A percentile compares a stretch with the other conserved stretches of the same genome.
Conservation (phyloP, 1,140 invertebrate genomes). For the Argopecten irradians region DNA sequence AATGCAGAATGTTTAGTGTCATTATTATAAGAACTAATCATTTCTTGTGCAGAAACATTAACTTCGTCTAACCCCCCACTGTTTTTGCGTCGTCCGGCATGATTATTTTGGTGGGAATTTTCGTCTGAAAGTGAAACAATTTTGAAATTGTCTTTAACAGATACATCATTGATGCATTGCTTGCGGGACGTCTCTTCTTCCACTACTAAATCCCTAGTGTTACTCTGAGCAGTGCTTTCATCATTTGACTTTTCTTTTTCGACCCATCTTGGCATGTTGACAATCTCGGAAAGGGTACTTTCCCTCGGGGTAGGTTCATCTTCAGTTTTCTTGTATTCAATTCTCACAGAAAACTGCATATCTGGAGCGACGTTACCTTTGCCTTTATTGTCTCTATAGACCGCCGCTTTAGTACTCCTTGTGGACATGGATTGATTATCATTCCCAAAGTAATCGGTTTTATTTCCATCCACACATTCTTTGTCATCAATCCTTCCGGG, state of each 20-base stretch:
- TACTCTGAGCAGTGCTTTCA: neutral
- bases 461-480: neutral
- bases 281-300: neutral
- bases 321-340: neutral
- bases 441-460: neutral
- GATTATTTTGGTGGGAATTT: neutral
- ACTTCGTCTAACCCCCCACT: neutral
- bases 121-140: neutral
- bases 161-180: neutral
- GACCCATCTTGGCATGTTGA: constrained; percentile 6
- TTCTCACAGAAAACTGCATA: neutral
- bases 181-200: neutral
- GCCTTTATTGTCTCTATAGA: neutral
- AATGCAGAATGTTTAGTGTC: neutral
- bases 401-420: neutral
- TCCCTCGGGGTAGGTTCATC: neutral
- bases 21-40: neutral
- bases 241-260: neutral
- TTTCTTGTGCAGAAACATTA: neutral
- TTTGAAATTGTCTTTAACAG: neutral
- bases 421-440: neutral
- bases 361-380: neutral
- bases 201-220: neutral
- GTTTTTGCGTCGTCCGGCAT: neutral
- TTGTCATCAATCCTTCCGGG: neutral